A percentile compares a stretch with the other conserved stretches of the same genome.
Evolutionary conservation across 1,140 invertebrate species (phyloP).

Genomic region (Hycleus cichorii): DNA sequence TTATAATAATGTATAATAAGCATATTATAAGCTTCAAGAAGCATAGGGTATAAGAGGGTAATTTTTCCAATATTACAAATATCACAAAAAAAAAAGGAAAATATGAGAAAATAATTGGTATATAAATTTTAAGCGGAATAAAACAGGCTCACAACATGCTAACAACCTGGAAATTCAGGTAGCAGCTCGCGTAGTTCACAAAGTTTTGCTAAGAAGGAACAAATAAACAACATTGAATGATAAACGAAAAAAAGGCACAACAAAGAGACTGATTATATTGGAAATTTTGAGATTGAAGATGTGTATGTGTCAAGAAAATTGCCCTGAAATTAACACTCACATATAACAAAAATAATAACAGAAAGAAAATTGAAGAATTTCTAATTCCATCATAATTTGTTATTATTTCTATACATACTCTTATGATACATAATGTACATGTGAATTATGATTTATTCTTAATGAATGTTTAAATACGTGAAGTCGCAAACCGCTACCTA

Average conservation of each 20-base stretch:
- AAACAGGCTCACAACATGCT: slow-evolving; percentile 42
- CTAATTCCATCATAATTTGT: no score
- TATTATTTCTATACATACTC: no score
- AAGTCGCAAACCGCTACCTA: slow-evolving; percentile 34
- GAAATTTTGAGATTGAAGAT: no score
- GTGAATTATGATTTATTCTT: no score
- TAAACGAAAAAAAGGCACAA: not conserved
- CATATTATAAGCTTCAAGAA: no score
- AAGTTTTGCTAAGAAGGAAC: slow-evolving; percentile 7
- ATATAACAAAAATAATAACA: no score
- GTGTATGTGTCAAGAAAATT: no score
- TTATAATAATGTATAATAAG: no score
- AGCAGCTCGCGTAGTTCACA: slow-evolving; percentile 34
- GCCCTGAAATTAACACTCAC: no score
- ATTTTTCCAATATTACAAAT: not conserved
- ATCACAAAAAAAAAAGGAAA: not conserved
- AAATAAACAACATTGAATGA: not conserved
- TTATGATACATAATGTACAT: no score
- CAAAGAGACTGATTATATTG: not conserved
- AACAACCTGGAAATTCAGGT: slow-evolving; percentile 37
- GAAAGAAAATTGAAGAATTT: no score
- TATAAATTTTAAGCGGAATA: slow-evolving; percentile 20
- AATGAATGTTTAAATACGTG: not conserved
- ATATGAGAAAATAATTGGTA: not conserved
- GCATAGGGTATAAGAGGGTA: no score